Base-by-base conservation (phyloP, 2,888 invertebrate genomes). In the Meloe dianella region DNA sequence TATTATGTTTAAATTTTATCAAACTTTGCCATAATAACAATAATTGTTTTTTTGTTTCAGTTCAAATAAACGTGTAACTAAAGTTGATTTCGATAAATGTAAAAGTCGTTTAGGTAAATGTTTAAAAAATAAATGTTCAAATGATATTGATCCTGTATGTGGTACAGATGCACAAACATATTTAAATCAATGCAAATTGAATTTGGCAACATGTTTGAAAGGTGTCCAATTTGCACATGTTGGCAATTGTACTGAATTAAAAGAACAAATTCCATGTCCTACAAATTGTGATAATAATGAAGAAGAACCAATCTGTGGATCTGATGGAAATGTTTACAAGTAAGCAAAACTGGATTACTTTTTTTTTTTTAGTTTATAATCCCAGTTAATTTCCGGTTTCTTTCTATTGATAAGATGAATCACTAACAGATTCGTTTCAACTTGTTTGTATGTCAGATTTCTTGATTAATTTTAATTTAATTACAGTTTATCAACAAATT, bases 151-250 rank as follows among this genome's bases (percentile, higher is more conserved):
- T 81, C 93, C 92, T 1, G 91, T 95, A n/a, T 96, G 96, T 77
- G 96, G 95, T 1, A 94, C 94, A 8, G 95, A 96, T 78, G 94
- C 95, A 17, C 90, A 89, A 71, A 93, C 94, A 0, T 96, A 96
- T 85, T 87, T 88, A 70, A 94, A 93, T 81, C 90, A 92, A 75
- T 96, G 95, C 81, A 91, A 91, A 70, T 84, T 96, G 73, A 92
- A 92, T 78, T 89, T 92, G 67, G 94, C 94, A 22, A 91, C 93
- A 58, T 95, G 97, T 83, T 85, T 94, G 90, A 94, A 85, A 89
- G 93, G 94, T 64, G 90, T 96, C 38, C 94, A 95, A 82, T 84
- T 95, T 78, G 95, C 96, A 2, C 96, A 96, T 82, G 89, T 94
- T 75, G 96, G 96, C 9, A 91, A 93, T 81, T 96, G 96, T 83